phyloP scores from a whole-genome alignment of 2,888 invertebrate species.

The Parochlus steinenii region DNA sequence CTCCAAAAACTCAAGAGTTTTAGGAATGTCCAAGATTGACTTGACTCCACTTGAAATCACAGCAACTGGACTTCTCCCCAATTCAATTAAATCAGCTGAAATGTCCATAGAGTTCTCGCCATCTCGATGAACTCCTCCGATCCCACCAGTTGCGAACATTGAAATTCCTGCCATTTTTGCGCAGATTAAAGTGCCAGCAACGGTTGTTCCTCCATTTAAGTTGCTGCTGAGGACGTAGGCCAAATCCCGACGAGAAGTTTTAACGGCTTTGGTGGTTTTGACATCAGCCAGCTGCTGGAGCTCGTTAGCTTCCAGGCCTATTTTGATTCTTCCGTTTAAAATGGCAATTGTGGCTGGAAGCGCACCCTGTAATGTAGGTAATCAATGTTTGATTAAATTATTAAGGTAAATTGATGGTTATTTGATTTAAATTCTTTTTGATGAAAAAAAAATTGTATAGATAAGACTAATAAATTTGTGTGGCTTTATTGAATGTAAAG shows the following conservation, averaged over 20 bases:
- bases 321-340: constrained; percentile 61
- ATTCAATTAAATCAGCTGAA: constrained; percentile 85
- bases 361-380: constrained; percentile 42
- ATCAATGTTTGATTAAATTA: neutral
- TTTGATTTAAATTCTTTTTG: too few species aligned
- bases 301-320: constrained; percentile 52
- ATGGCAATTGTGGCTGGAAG: constrained; percentile 88
- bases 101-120: constrained; percentile 79
- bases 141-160: constrained; percentile 87
- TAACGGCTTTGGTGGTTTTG: constrained; percentile 37
- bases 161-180: constrained; percentile 68
- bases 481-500: too few species aligned
- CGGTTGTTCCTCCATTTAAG: constrained; percentile 84
- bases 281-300: constrained; percentile 44
- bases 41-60: constrained; percentile 95
- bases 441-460: too few species aligned
- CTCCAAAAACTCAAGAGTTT: constrained; percentile 89
- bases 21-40: constrained; percentile 88
- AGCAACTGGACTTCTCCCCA: constrained; percentile 70
- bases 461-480: too few species aligned
- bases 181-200: constrained; percentile 81
- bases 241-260: constrained; percentile 79
- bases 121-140: constrained; percentile 86
- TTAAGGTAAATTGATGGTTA: neutral
- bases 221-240: constrained; percentile 53